Percentiles rank a stretch among this genome's conserved stretches.
Evolutionary conservation across 2,113 vertebrate species (phyloP).

Genomic region (Ctenodactylus gundi): DNA sequence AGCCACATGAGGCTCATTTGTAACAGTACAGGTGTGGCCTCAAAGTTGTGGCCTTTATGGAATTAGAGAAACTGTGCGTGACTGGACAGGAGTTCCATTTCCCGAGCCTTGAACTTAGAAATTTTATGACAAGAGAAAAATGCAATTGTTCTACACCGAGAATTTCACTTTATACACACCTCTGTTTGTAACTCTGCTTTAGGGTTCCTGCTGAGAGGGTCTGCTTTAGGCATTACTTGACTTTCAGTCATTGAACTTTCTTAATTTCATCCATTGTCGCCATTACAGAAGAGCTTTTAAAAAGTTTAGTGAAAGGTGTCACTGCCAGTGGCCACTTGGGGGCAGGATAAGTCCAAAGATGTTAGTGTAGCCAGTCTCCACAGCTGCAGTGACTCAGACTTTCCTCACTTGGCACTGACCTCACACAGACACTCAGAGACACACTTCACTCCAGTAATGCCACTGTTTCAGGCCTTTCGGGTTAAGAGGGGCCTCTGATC

Average conservation of each 20-base stretch:
- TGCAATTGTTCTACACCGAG: neutral
- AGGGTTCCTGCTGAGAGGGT: neutral
- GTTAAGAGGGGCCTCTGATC: neutral
- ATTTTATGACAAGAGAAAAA: conserved; percentile 2
- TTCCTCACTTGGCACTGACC: neutral
- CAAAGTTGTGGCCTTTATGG: neutral
- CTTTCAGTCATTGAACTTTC: neutral
- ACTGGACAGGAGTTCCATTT: neutral
- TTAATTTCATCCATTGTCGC: conserved; percentile 17
- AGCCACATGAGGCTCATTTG: neutral
- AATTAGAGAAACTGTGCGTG: neutral
- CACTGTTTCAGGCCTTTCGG: neutral
- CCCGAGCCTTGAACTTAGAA: neutral
- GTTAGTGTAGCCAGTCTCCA: neutral
- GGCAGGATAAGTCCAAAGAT: conserved; percentile 55
- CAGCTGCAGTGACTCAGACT: neutral
- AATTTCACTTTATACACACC: neutral
- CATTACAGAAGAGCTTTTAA: neutral
- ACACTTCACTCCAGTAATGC: neutral
- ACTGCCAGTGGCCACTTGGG: conserved; percentile 57
- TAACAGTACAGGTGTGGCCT: neutral
- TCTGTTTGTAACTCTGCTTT: neutral
- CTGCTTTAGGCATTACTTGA: neutral
- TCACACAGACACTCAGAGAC: neutral
- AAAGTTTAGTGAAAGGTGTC: neutral